Percentiles rank a stretch among this genome's conserved stretches.
phyloP scores from a whole-genome alignment of 2,888 invertebrate genomes.

The Hemaris fuciformis region DNA sequence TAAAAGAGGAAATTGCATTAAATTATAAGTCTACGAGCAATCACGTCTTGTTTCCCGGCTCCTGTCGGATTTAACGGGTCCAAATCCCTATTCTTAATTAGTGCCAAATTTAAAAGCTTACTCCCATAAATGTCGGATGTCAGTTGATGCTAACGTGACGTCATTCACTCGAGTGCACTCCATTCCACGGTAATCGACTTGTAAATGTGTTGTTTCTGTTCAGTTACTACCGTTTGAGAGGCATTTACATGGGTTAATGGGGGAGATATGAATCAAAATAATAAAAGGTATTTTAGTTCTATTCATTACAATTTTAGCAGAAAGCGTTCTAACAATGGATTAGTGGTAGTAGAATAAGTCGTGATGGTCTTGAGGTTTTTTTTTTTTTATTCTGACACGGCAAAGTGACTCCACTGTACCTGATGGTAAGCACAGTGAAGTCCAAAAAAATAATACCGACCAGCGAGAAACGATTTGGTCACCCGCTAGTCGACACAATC shows the following conservation, averaged over 20 bases:
- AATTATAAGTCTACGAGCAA: slow-evolving; percentile 80
- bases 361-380: no score
- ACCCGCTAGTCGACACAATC: no score
- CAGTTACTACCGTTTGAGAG: background rate
- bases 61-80: slow-evolving; percentile 71
- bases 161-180: slow-evolving; percentile 9
- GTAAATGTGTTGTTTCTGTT: background rate
- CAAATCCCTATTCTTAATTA: slow-evolving; percentile 72
- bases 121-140: slow-evolving; percentile 58
- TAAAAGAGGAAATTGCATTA: slow-evolving; percentile 77
- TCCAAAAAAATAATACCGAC: no score
- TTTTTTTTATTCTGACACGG: no score
- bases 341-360: no score
- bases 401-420: no score
- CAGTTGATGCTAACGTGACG: slow-evolving; percentile 42
- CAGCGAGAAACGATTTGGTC: no score
- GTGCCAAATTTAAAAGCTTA: slow-evolving; percentile 68
- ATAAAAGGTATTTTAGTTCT: no score
- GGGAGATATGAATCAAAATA: no score
- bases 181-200: slow-evolving; percentile 5
- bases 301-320: no score
- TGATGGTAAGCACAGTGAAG: no score
- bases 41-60: slow-evolving; percentile 77
- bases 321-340: no score
- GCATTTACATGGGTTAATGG: background rate